Conservation (phyloP, 2,888 invertebrate genomes). For the Allacma fusca region DNA sequence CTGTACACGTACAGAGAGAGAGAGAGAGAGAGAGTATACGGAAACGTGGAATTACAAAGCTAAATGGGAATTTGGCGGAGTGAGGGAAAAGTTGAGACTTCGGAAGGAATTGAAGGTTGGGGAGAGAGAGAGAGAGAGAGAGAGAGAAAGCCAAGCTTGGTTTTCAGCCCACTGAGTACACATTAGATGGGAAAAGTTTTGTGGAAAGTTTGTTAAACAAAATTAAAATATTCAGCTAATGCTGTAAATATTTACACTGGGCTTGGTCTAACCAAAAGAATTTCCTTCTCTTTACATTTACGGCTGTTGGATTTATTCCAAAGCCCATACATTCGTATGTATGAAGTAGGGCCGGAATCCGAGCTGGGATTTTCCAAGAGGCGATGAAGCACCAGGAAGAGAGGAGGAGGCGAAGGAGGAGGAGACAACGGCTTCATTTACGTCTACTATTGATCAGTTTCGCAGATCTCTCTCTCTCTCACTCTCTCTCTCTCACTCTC, state of each 20-base stretch:
- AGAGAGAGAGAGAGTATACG: no score
- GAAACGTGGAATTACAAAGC: no score
- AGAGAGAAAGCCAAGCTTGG: no score
- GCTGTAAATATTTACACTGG: slow-evolving; percentile 34
- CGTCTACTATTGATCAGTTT: slow-evolving; percentile 48
- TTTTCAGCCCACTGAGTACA: no score
- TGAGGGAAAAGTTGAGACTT: no score
- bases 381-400: no score
- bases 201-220: slow-evolving; percentile 19
- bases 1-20: no score
- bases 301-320: slow-evolving; percentile 21
- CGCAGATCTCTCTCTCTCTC: slow-evolving; percentile 48
- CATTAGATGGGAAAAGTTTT: slow-evolving; percentile 2
- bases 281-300: neutral
- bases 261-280: slow-evolving; percentile 23
- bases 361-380: slow-evolving; percentile 36
- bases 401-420: no score
- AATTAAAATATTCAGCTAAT: slow-evolving; percentile 24
- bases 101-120: no score
- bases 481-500: slow-evolving; percentile 47
- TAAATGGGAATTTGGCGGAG: no score
- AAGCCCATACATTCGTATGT: neutral
- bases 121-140: no score
- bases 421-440: slow-evolving; percentile 46
- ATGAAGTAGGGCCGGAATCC: no score